Percentiles rank a stretch among this genome's conserved stretches.
Conservation (phyloP, 2,113 vertebrate genomes). For the Labeo catla region DNA sequence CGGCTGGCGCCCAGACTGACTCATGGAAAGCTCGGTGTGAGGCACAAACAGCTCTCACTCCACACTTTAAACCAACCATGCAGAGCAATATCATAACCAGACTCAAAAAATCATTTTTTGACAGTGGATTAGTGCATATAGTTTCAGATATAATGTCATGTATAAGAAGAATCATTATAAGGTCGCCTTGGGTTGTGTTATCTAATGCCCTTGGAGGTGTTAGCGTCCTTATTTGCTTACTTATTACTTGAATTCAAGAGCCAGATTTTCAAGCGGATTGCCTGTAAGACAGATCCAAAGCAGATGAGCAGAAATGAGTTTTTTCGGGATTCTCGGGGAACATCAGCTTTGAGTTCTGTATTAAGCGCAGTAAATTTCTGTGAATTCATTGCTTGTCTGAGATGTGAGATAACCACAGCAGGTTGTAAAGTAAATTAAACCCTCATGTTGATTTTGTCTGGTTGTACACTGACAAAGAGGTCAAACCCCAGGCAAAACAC, state of each 20-base stretch:
- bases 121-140: background rate
- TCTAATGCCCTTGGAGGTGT: background rate
- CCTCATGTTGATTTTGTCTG: slow-evolving; percentile 10
- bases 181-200: background rate
- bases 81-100: slow-evolving; percentile 7
- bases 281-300: slow-evolving; percentile 14
- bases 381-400: slow-evolving; percentile 15
- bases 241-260: slow-evolving; percentile 5
- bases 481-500: slow-evolving; percentile 13
- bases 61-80: background rate
- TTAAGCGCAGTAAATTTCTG: slow-evolving; percentile 31
- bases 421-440: slow-evolving; percentile 17
- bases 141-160: background rate
- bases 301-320: slow-evolving; percentile 23
- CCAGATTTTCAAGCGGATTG: slow-evolving; percentile 3
- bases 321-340: slow-evolving; percentile 19
- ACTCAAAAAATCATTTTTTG: background rate
- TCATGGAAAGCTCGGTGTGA: slow-evolving; percentile 37
- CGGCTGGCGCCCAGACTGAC: slow-evolving; percentile 41
- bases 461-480: slow-evolving; percentile 28
- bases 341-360: slow-evolving; percentile 24
- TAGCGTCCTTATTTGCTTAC: background rate
- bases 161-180: background rate
- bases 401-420: slow-evolving; percentile 19
- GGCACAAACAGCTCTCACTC: slow-evolving; percentile 30